phyloP scores from a whole-genome alignment of 1,140 invertebrate species.

The Diabrotica undecimpunctata region DNA sequence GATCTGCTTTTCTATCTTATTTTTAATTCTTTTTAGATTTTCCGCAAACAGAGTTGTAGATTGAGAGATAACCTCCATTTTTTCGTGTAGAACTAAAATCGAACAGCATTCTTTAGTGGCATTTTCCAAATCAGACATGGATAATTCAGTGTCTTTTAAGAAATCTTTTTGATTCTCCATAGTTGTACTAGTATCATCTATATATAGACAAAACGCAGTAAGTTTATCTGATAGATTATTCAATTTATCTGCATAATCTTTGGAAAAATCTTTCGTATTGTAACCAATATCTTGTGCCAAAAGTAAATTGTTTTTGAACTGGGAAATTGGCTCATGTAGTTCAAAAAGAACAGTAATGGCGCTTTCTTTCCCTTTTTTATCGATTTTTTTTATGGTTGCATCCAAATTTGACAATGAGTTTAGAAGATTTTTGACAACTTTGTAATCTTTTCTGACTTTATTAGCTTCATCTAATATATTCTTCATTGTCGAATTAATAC shows the following conservation, averaged over 20 bases:
- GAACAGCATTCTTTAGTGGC: conserved; percentile 6
- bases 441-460: conserved; percentile 27
- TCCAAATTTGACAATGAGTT: conserved; percentile 12
- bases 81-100: conserved; percentile 25
- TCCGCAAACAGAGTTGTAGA: conserved; percentile 15
- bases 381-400: conserved; percentile 3
- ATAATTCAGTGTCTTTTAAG: conserved; percentile 19
- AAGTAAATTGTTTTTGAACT: conserved; percentile 21
- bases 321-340: conserved; percentile 8
- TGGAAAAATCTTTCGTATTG: conserved; percentile 26
- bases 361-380: not conserved
- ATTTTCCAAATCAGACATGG: conserved; percentile 16
- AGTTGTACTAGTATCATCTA: conserved; percentile 20
- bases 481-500: conserved; percentile 1
- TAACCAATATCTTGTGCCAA: conserved; percentile 23
- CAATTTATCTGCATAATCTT: conserved; percentile 22
- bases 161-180: conserved; percentile 13
- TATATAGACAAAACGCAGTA: conserved; percentile 16
- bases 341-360: not conserved
- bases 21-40: conserved; percentile 5
- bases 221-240: conserved; percentile 25
- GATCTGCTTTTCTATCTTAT: conserved; percentile 12
- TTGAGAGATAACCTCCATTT: conserved; percentile 32
- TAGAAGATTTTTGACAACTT: conserved; percentile 20
- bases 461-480: conserved; percentile 22